Conservation (phyloP, 2,113 vertebrate genomes). For the Vulpes vulpes region DNA sequence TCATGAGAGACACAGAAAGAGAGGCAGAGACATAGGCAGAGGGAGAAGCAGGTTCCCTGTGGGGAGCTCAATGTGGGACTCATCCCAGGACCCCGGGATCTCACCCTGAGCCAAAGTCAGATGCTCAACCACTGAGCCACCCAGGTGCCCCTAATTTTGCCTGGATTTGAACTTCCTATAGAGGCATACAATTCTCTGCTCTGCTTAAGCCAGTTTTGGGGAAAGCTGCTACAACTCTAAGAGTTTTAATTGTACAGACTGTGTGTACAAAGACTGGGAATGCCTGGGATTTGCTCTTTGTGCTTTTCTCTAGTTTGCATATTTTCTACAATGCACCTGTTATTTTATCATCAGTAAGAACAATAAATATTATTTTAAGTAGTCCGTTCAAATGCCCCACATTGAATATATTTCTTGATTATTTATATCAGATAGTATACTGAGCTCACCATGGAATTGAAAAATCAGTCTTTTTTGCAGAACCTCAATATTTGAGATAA, state of each 20-base stretch:
- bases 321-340: not conserved
- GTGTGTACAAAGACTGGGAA: not conserved
- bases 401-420: conserved; percentile 47
- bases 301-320: conserved; percentile 12
- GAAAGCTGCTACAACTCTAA: not conserved
- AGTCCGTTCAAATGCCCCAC: not conserved
- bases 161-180: not conserved
- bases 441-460: not conserved
- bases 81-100: no score
- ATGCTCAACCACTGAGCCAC: no score
- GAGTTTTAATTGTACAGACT: not conserved
- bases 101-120: no score
- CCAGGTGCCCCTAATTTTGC: not conserved
- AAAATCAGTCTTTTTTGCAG: conserved; percentile 24
- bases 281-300: not conserved
- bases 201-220: not conserved
- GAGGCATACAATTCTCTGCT: not conserved
- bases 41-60: no score
- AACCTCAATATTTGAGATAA: conserved; percentile 50
- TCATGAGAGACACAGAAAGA: no score
- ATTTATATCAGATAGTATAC: conserved; percentile 26
- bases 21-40: no score
- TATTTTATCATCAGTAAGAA: conserved; percentile 57
- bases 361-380: conserved; percentile 48
- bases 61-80: no score